phyloP scores from a whole-genome alignment of 2,888 invertebrate species.

The Tyria jacobaeae region DNA sequence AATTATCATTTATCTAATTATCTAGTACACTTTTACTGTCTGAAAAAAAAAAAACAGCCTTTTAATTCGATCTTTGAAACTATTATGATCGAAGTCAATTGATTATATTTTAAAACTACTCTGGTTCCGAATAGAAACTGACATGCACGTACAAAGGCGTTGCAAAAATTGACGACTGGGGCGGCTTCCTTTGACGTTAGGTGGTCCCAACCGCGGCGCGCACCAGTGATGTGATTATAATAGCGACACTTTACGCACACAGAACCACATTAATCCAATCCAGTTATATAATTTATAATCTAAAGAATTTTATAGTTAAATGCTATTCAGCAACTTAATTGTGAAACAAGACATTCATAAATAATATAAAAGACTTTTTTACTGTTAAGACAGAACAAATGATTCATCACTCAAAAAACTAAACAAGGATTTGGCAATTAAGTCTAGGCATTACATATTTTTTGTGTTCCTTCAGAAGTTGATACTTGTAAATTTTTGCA shows the following conservation, averaged over 20 bases:
- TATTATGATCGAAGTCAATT: slow-evolving; percentile 1
- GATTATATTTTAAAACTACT: slow-evolving; percentile 41
- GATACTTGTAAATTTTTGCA: slow-evolving; percentile 58
- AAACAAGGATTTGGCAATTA: slow-evolving; percentile 39
- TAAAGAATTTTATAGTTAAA: slow-evolving; percentile 58
- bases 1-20: slow-evolving; percentile 14
- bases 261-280: slow-evolving; percentile 64
- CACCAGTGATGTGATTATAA: slow-evolving; percentile 83
- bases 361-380: slow-evolving; percentile 65
- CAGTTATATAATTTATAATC: slow-evolving; percentile 54
- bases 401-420: slow-evolving; percentile 48
- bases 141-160: slow-evolving; percentile 70
- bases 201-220: slow-evolving; percentile 72
- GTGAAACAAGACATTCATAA: slow-evolving; percentile 40
- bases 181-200: slow-evolving; percentile 83
- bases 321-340: slow-evolving; percentile 61
- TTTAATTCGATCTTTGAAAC: background rate
- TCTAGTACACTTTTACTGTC: too few relatives aligned
- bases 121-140: slow-evolving; percentile 71
- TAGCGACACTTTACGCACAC: slow-evolving; percentile 79
- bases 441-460: slow-evolving; percentile 50
- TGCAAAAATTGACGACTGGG: slow-evolving; percentile 78
- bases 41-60: background rate
- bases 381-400: slow-evolving; percentile 51
- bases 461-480: slow-evolving; percentile 48